Conservation (phyloP, 2,797 vertebrate genomes). For the Channallabes apus region DNA sequence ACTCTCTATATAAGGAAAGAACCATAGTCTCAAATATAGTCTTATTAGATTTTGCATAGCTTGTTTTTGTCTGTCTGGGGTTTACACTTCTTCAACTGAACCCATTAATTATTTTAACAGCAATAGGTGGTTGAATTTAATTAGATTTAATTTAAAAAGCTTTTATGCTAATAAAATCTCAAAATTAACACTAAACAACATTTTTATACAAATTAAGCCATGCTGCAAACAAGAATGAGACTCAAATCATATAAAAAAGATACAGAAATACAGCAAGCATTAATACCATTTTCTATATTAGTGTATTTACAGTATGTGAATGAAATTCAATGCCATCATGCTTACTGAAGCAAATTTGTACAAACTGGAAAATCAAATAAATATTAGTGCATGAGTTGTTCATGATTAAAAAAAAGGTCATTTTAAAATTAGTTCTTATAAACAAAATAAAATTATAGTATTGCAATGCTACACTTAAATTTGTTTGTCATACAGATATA, state of each 20-base stretch:
- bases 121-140: not conserved
- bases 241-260: not conserved
- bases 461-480: not conserved
- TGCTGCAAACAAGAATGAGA: not conserved
- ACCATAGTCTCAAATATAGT: not conserved
- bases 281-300: not conserved
- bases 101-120: not conserved
- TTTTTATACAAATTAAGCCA: not conserved
- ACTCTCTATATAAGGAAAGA: constrained; percentile 56
- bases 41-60: constrained; percentile 4
- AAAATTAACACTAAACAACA: not conserved
- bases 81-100: not conserved
- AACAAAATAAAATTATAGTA: not conserved
- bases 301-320: not conserved
- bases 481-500: not conserved
- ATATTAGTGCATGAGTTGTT: not conserved
- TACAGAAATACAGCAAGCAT: not conserved
- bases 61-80: constrained; percentile 25
- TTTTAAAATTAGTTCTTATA: not conserved
- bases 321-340: not conserved
- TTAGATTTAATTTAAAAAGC: not conserved
- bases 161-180: not conserved
- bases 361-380: not conserved
- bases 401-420: not conserved
- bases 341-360: not conserved